Evolutionary conservation across 2,888 invertebrate species (phyloP).

Genomic region (Drosophila subquinaria): DNA sequence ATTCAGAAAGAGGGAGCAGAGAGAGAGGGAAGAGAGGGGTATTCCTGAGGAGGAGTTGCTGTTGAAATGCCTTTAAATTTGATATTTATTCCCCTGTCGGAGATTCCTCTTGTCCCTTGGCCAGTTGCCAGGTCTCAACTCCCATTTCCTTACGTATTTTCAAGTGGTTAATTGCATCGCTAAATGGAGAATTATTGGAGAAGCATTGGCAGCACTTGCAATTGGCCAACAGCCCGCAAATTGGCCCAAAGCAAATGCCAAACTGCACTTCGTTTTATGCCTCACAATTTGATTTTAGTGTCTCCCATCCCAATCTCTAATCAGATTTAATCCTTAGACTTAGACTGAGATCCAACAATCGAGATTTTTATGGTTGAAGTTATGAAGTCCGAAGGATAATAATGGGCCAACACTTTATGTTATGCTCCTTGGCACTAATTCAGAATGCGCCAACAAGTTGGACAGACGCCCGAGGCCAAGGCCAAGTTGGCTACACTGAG

Average conservation of each 20-base stretch:
- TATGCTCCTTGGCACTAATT: slow-evolving; percentile 81
- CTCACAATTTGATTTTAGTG: slow-evolving; percentile 44
- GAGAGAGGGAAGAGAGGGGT: not conserved
- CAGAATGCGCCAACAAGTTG: slow-evolving; percentile 71
- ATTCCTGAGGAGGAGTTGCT: slow-evolving; percentile 20
- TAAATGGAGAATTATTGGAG: slow-evolving; percentile 63
- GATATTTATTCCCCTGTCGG: slow-evolving; percentile 5
- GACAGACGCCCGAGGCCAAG: slow-evolving; percentile 37
- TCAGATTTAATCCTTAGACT: slow-evolving; percentile 5
- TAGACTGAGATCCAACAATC: slow-evolving; percentile 47
- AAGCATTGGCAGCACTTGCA: slow-evolving; percentile 40
- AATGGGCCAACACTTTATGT: slow-evolving; percentile 85
- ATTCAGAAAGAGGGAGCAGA: not conserved
- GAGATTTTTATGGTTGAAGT: slow-evolving; percentile 72
- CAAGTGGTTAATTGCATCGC: slow-evolving; percentile 69
- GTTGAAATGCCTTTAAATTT: slow-evolving; percentile 54
- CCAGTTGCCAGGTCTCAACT: slow-evolving; percentile 21
- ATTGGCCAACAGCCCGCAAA: slow-evolving; percentile 28
- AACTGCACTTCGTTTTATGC: slow-evolving; percentile 48
- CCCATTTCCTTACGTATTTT: slow-evolving; percentile 57
- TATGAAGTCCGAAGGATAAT: slow-evolving; percentile 85
- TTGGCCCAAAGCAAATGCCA: slow-evolving; percentile 19
- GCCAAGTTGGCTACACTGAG: slow-evolving; percentile 56
- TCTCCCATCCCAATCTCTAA: slow-evolving; percentile 2
- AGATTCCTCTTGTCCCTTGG: slow-evolving; percentile 46